Conservation (phyloP, 2,797 vertebrate species). For the Harpagifer antarcticus region DNA sequence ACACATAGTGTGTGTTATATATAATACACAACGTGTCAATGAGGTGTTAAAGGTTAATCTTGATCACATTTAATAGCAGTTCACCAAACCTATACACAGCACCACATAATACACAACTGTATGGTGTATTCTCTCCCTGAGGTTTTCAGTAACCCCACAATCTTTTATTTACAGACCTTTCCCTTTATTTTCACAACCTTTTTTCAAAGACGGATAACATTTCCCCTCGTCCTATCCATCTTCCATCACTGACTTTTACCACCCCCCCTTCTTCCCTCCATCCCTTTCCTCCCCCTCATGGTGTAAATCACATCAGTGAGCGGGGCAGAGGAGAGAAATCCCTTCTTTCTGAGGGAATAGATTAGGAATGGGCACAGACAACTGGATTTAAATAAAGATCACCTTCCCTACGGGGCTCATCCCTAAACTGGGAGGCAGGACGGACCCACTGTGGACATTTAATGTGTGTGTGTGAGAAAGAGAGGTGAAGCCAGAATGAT, state of each 20-base stretch:
- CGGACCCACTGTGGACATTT: slow-evolving; percentile 42
- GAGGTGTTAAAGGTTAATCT: not conserved
- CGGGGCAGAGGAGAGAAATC: slow-evolving; percentile 52
- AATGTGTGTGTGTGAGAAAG: not conserved
- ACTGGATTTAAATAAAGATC: slow-evolving; percentile 82
- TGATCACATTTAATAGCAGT: not conserved
- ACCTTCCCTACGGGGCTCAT: slow-evolving; percentile 66
- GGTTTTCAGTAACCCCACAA: slow-evolving; percentile 25
- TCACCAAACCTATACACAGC: slow-evolving; percentile 8
- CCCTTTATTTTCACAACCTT: slow-evolving; percentile 47
- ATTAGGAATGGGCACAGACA: slow-evolving; percentile 73
- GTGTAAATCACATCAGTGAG: slow-evolving; percentile 74
- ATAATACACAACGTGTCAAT: not conserved
- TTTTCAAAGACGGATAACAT: slow-evolving; percentile 62
- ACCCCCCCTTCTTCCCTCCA: slow-evolving; percentile 30
- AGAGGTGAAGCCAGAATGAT: slow-evolving; percentile 1
- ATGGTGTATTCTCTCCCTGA: slow-evolving; percentile 13
- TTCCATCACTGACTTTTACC: slow-evolving; percentile 64
- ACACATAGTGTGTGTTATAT: not conserved
- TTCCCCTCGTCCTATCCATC: slow-evolving; percentile 55
- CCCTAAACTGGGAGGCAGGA: slow-evolving; percentile 60
- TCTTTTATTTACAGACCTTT: slow-evolving; percentile 46
- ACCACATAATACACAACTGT: slow-evolving; percentile 1
- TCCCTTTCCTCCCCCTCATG: slow-evolving; percentile 33
- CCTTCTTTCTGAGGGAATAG: slow-evolving; percentile 69